Conservation (phyloP, 2,113 vertebrate species). For the Carettochelys insculpta region DNA sequence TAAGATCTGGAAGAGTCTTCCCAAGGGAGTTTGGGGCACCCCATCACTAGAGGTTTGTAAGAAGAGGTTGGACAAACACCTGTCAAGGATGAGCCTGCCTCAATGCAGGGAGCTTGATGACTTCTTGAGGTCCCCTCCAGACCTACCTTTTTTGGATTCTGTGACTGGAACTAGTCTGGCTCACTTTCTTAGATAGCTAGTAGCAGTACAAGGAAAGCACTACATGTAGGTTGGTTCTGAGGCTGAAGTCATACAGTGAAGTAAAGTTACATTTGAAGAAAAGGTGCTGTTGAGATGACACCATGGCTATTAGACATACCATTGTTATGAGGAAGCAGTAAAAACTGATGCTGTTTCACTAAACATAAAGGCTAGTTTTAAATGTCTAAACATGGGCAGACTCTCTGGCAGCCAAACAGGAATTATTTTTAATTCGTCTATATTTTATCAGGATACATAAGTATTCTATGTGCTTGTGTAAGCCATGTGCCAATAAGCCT, state of each 20-base stretch:
- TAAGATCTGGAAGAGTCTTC: too few relatives aligned
- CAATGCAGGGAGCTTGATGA: not conserved
- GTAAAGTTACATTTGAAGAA: not conserved
- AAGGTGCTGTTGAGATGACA: not conserved
- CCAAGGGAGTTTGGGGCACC: too few relatives aligned
- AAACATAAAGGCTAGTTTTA: constrained; percentile 7
- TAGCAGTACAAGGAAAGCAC: not conserved
- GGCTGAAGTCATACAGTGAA: not conserved
- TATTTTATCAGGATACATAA: constrained; percentile 13
- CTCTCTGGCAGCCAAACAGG: not conserved
- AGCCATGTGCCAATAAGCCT: not conserved
- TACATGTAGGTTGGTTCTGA: not conserved
- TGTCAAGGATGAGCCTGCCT: not conserved
- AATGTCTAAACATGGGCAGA: not conserved
- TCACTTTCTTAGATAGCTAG: not conserved
- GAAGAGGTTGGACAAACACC: too few relatives aligned
- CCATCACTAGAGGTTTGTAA: too few relatives aligned
- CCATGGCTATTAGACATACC: not conserved
- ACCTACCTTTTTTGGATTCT: not conserved
- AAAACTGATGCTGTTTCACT: not conserved
- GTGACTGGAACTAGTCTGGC: not conserved
- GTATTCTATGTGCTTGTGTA: rapidly evolving
- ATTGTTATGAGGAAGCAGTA: not conserved
- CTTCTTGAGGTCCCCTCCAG: not conserved
- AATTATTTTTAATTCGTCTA: not conserved